Conservation (phyloP, 1,140 invertebrate species). For the Drosophila nasuta region DNA sequence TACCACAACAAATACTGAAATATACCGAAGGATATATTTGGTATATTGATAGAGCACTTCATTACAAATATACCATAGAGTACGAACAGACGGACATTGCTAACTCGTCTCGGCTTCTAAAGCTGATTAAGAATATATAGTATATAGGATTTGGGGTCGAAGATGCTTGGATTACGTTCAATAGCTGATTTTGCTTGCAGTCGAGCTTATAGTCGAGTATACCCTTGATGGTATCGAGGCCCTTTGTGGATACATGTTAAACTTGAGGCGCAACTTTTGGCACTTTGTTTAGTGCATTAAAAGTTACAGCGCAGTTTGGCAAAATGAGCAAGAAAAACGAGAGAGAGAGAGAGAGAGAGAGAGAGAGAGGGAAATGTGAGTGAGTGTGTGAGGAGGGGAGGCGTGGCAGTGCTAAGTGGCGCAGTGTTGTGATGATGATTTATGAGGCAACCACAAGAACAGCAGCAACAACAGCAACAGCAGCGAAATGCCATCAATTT, state of each 20-base stretch:
- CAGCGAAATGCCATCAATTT: conserved; percentile 23
- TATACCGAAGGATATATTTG: no score
- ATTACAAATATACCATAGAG: no score
- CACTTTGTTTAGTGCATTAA: conserved; percentile 54
- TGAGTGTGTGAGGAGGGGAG: background rate
- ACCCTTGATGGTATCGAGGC: background rate
- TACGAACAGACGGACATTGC: no score
- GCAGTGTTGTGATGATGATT: conserved; percentile 29
- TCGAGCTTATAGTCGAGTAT: background rate
- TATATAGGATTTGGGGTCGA: no score
- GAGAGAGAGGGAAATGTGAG: background rate
- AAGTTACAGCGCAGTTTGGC: conserved; percentile 37
- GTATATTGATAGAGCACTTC: no score
- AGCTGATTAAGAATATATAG: no score
- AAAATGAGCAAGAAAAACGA: conserved; percentile 3
- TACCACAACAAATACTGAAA: no score
- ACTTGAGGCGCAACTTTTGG: conserved; percentile 46
- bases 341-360: no score
- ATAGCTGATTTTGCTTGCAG: no score
- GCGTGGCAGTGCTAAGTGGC: conserved; percentile 17
- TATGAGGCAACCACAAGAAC: conserved; percentile 24
- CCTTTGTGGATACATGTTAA: conserved; percentile 12
- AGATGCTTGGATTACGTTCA: no score
- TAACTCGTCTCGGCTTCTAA: no score
- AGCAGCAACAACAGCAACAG: background rate